Evolutionary conservation across 1,140 invertebrate species (phyloP).

Genomic region (Aculops lycopersici): DNA sequence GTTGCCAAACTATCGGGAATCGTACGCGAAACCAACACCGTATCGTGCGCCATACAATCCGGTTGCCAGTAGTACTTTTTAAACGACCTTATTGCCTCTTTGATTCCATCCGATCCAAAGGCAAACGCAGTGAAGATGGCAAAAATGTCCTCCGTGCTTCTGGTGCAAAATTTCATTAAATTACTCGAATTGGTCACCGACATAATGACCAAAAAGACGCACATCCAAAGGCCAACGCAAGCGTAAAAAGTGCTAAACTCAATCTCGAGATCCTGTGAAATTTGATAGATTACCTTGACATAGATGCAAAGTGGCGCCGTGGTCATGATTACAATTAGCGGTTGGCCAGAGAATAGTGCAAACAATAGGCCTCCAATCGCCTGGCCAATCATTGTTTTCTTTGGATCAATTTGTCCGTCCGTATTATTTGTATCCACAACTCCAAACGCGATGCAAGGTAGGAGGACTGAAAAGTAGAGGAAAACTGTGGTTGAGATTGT

Average conservation of each 20-base stretch:
- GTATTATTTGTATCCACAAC: conserved; percentile 21
- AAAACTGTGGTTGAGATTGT: conserved; percentile 16
- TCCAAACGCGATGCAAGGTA: conserved; percentile 22
- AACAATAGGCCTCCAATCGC: conserved; percentile 21
- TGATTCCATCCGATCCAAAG: conserved; percentile 20
- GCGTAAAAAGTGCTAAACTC: conserved; percentile 22
- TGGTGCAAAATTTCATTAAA: conserved; percentile 19
- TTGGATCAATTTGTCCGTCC: conserved; percentile 19
- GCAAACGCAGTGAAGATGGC: conserved; percentile 22
- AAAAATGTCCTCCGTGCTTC: conserved; percentile 23
- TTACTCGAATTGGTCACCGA: conserved; percentile 18
- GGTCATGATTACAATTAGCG: conserved; percentile 20
- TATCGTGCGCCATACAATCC: background rate
- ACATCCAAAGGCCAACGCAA: conserved; percentile 21
- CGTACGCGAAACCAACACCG: background rate
- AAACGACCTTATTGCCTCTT: conserved; percentile 18
- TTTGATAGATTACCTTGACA: conserved; percentile 20
- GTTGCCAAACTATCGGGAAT: too few species aligned
- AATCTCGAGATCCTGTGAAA: conserved; percentile 17
- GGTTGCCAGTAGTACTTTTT: conserved; percentile 16
- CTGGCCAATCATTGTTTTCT: conserved; percentile 21
- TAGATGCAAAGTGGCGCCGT: conserved; percentile 22
- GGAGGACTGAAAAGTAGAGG: conserved; percentile 21
- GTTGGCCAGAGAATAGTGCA: conserved; percentile 18
- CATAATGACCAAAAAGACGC: conserved; percentile 20